A percentile compares a stretch with the other conserved stretches of the same genome.
These are phyloP conservation scores for Calcarius lapponicus DNA, from an alignment of 2,797 vertebrate genomes.

Conservation along the genomic window DNA sequence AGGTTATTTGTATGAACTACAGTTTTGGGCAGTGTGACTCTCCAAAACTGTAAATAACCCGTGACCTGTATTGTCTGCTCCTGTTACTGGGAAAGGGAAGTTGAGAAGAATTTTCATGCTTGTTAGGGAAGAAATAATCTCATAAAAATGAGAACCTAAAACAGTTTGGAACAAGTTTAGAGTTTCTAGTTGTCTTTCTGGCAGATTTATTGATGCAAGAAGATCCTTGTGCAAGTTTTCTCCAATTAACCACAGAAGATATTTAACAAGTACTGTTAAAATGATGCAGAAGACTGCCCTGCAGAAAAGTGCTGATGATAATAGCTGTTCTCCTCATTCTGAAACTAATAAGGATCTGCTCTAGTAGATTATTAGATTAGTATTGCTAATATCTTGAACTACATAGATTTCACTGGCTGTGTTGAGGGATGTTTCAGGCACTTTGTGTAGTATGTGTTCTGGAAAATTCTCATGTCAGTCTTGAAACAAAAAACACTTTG, in stretches of 20 bases:
- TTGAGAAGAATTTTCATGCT: not conserved
- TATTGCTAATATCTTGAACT: not conserved
- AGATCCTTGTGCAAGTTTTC: not conserved
- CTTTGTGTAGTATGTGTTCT: not conserved
- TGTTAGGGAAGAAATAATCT: not conserved
- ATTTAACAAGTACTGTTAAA: not conserved
- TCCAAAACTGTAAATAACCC: not conserved
- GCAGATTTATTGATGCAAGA: not conserved
- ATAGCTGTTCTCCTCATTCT: not conserved
- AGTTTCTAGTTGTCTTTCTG: not conserved
- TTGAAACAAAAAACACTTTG: not conserved
- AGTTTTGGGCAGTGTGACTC: not conserved
- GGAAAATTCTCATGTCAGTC: not conserved
- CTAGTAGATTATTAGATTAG: not conserved
- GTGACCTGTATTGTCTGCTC: not conserved
- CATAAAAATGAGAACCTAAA: not conserved
- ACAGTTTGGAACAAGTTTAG: not conserved
- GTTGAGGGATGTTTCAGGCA: not conserved
- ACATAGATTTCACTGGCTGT: not conserved
- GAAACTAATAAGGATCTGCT: not conserved
- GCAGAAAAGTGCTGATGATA: not conserved
- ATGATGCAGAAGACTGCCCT: not conserved
- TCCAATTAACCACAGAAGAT: not conserved
- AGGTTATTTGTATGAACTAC: not conserved
- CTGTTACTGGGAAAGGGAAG: not conserved